phyloP scores from a whole-genome alignment of 2,797 vertebrate genomes.

The Cryptoprocta ferox region DNA sequence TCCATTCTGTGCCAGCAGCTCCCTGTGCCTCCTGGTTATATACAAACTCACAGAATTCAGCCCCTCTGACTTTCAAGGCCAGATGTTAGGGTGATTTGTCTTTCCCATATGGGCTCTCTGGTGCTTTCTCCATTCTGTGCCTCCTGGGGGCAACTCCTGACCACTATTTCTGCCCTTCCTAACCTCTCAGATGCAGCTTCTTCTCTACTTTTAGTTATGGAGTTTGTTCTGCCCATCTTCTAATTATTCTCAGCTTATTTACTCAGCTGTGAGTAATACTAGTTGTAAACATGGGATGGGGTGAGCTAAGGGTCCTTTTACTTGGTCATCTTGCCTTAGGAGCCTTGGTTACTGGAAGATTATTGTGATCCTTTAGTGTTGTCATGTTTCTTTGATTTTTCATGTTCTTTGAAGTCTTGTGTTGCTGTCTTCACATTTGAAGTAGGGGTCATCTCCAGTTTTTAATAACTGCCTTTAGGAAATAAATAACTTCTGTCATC shows the following conservation, averaged over 20 bases:
- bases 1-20: neutral
- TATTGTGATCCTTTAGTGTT: neutral
- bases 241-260: neutral
- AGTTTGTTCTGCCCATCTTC: neutral
- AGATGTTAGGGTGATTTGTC: neutral
- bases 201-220: neutral
- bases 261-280: neutral
- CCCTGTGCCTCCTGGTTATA: neutral
- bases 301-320: neutral
- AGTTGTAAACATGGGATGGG: neutral
- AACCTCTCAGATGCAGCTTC: neutral
- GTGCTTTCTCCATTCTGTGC: neutral
- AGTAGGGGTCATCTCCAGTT: no score
- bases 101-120: neutral
- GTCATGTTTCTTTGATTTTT: no score
- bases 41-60: neutral
- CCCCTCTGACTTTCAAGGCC: neutral
- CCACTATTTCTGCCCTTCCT: neutral
- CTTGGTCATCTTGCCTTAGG: neutral
- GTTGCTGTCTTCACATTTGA: no score
- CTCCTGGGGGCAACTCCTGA: neutral
- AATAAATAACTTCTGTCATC: neutral
- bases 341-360: neutral
- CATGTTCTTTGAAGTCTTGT: no score
- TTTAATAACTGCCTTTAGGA: neutral